Evolutionary conservation across 2,888 invertebrate genomes (phyloP), one percentile per base, ranked within the genome.

Genomic region (Xanthorhoe designata): DNA sequence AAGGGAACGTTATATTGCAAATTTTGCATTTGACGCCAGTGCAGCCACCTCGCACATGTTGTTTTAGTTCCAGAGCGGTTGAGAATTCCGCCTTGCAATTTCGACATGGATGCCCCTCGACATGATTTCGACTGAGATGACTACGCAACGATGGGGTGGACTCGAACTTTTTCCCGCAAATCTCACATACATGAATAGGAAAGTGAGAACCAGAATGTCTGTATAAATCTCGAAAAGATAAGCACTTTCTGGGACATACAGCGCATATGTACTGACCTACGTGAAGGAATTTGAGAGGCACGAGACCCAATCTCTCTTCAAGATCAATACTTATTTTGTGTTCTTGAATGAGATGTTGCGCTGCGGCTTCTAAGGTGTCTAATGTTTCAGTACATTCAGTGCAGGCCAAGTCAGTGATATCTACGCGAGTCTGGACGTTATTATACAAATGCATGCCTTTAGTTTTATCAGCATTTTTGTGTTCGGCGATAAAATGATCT

Each of bases 171-270:
- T 55, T 50, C 13, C 66, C 66, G 24, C 66, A 66, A 51, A 62
- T 59, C 49, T 73, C 69, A 49, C 76, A 76, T 7, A 76, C 66
- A 29, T 68, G 51, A n/a, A 53, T 59, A 0, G 50, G 13, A 61
- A 60, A 75, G 51, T 75, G 74, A 6, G 60, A 57, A 18, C 69
- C 69, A 8, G 73, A 61, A 47, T 76, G 75, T 7, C 66, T 59
- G 45, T 70, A 68, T 17, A 76, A 61, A 24, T 71, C 63, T 52
- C 60, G 51, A 7, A 72, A 61, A 0, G 66, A 61, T 0, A 56
- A 9, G 52, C 65, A 68, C 45, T 60, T 58, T 29, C 57, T 65
- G 19, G 53, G 47, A 55, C 70, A 69, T 35, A 64, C 53, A 0
- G 8, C 35, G 56, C 67, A 67, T 29, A 52, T 29, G 18, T 38